Evolutionary conservation across 2,113 vertebrate genomes (phyloP).

Genomic region (Ellobius talpinus): DNA sequence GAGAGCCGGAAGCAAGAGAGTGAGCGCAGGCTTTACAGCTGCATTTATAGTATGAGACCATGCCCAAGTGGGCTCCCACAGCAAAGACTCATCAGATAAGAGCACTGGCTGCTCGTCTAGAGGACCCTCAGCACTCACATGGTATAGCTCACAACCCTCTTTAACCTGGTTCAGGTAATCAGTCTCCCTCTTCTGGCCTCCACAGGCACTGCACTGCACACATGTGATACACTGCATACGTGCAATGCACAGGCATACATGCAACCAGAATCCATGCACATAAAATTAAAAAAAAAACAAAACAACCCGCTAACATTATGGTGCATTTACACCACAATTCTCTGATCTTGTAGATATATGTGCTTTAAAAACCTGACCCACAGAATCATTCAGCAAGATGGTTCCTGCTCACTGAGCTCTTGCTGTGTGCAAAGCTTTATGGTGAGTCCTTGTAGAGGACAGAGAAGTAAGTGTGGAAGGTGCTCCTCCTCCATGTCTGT

Average conservation of each 20-base stretch:
- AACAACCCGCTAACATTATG: neutral
- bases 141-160: neutral
- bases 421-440: neutral
- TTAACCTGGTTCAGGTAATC: neutral
- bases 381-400: constrained; percentile 14
- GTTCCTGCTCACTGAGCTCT: neutral
- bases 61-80: too few relatives aligned
- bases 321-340: constrained; percentile 2
- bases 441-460: neutral
- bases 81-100: neutral
- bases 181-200: neutral
- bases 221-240: too few relatives aligned
- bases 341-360: neutral
- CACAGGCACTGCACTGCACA: neutral
- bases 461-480: neutral
- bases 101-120: neutral
- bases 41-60: too few relatives aligned
- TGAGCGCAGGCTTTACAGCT: too few relatives aligned
- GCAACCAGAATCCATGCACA: neutral
- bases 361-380: constrained; percentile 22
- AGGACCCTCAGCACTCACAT: neutral
- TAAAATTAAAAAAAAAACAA: neutral
- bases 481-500: neutral
- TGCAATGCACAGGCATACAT: neutral
- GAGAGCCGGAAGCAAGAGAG: too few relatives aligned